Conservation (phyloP, 2,113 vertebrate species). For the Thunnus maccoyii region DNA sequence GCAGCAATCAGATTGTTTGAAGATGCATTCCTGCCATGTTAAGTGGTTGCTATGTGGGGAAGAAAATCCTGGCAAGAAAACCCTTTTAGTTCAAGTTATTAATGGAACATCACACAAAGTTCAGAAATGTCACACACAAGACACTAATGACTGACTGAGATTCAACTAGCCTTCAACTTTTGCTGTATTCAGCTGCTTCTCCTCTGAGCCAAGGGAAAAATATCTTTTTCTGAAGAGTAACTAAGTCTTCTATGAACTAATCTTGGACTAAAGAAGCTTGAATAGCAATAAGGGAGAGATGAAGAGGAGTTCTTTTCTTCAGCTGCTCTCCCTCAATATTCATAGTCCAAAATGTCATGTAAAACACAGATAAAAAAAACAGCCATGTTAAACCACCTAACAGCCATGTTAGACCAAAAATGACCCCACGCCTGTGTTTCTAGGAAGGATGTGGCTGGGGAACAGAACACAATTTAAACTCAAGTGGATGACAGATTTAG, state of each 20-base stretch:
- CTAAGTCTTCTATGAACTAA: conserved; percentile 40
- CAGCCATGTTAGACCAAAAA: neutral
- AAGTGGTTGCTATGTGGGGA: conserved; percentile 15
- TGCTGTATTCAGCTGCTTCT: conserved; percentile 26
- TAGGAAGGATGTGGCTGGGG: neutral
- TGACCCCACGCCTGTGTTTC: conserved; percentile 3
- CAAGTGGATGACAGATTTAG: conserved; percentile 23
- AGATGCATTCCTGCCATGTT: conserved; percentile 32
- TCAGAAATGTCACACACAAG: conserved; percentile 30
- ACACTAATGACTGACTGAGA: conserved; percentile 15
- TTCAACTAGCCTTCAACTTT: conserved; percentile 11
- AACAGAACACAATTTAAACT: neutral
- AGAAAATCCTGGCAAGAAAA: conserved; percentile 49
- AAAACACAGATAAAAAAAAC: neutral
- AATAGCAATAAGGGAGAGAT: conserved; percentile 6
- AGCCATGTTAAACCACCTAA: neutral
- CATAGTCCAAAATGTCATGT: neutral
- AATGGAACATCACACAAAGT: conserved; percentile 36
- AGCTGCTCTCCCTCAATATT: conserved; percentile 15
- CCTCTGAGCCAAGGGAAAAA: conserved; percentile 30
- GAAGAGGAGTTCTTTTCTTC: conserved; percentile 7
- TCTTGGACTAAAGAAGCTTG: conserved; percentile 27
- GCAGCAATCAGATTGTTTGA: conserved; percentile 41
- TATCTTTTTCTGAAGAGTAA: neutral
- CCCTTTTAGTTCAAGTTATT: conserved; percentile 39